Conservation (phyloP, 2,113 vertebrate species). For the Oophaga pumilio region DNA sequence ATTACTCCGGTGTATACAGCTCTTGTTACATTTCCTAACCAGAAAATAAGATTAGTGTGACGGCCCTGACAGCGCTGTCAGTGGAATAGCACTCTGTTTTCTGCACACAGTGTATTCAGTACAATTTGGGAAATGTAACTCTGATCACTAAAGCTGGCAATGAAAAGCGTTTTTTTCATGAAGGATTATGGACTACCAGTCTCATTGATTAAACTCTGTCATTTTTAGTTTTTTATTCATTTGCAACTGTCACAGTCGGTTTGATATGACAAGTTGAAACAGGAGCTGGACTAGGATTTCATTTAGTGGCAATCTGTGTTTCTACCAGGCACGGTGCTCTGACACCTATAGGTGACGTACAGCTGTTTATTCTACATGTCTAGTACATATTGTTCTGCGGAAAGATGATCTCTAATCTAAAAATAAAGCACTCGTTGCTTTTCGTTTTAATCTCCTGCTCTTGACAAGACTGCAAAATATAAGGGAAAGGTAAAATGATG, state of each 20-base stretch:
- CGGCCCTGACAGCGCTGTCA: constrained; percentile 31
- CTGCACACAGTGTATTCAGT: background rate
- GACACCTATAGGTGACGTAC: background rate
- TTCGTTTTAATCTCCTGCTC: background rate
- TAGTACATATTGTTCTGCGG: background rate
- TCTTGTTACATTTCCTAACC: background rate
- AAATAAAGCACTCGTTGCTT: background rate
- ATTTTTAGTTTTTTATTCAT: constrained; percentile 51
- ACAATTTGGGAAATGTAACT: constrained; percentile 25
- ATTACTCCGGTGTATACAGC: background rate
- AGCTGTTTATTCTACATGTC: constrained; percentile 12
- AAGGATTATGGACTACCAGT: constrained; percentile 28
- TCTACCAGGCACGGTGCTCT: background rate
- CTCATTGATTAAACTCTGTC: constrained; percentile 32
- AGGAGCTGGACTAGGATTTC: constrained; percentile 25
- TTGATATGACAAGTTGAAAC: constrained; percentile 28
- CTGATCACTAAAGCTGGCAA: constrained; percentile 24
- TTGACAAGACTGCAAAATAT: background rate
- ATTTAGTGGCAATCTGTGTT: constrained; percentile 30
- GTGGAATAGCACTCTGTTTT: constrained; percentile 19
- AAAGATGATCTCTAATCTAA: background rate
- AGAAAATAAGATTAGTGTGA: constrained; percentile 22
- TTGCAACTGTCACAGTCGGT: constrained; percentile 37
- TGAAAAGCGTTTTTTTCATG: background rate
- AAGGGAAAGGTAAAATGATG: background rate